Evolutionary conservation across 53 echinoderm and acorn worm species (phyloP).

Genomic region (Crossaster papposus): DNA sequence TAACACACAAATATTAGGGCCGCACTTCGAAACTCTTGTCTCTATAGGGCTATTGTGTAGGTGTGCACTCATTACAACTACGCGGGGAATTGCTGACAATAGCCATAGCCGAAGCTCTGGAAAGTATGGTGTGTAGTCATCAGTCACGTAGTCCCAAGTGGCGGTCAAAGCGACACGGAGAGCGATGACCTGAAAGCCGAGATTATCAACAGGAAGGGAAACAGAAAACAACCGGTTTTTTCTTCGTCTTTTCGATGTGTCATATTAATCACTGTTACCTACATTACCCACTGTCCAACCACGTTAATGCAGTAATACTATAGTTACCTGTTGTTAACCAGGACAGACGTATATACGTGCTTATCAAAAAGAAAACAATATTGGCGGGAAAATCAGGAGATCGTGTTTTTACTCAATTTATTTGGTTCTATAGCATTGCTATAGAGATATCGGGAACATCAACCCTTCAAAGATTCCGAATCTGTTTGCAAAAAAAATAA

Average conservation of each 20-base stretch:
- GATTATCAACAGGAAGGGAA: background rate
- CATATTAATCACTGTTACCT: too few species aligned
- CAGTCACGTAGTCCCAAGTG: background rate
- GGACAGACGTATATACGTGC: background rate
- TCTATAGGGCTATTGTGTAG: too few species aligned
- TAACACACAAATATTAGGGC: too few species aligned
- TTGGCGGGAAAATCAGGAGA: background rate
- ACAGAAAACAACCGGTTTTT: background rate
- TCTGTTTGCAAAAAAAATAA: background rate
- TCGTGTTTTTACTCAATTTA: background rate
- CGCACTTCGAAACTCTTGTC: too few species aligned
- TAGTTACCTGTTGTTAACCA: background rate
- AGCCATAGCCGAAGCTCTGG: too few species aligned
- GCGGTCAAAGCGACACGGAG: background rate
- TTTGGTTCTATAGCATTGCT: background rate
- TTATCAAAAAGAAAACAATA: background rate
- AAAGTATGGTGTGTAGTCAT: background rate
- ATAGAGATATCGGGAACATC: background rate
- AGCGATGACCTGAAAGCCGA: background rate
- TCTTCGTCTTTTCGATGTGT: background rate
- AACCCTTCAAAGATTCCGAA: background rate
- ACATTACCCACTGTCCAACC: background rate
- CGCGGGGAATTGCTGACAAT: too few species aligned
- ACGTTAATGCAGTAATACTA: background rate
- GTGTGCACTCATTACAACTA: too few species aligned